These are phyloP conservation scores for Coendou prehensilis DNA, from an alignment of 2,797 vertebrate genomes.

Conservation along the genomic window DNA sequence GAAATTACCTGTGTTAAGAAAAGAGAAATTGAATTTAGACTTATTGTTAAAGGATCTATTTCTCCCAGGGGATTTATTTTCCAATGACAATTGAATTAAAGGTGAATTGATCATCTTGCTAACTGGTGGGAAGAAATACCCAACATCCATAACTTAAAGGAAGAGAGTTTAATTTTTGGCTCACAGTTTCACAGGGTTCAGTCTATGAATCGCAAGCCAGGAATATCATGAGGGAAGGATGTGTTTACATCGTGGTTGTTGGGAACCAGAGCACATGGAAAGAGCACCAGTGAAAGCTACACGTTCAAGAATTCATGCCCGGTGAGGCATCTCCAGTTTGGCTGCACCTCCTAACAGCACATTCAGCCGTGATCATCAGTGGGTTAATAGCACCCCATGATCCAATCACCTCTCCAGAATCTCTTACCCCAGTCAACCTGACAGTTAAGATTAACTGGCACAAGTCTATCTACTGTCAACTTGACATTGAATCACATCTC, in stretches of 20 bases:
- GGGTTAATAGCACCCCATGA: background rate
- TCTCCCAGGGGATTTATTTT: conserved; percentile 50
- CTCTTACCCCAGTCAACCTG: background rate
- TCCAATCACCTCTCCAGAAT: background rate
- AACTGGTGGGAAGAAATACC: background rate
- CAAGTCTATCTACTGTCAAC: background rate
- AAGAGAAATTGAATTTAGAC: conserved; percentile 30
- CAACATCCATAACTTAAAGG: background rate
- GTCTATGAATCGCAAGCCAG: background rate
- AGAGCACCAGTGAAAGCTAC: background rate
- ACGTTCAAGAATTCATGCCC: background rate
- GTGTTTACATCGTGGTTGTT: background rate
- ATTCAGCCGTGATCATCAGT: background rate
- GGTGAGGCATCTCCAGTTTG: background rate
- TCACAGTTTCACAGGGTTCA: background rate
- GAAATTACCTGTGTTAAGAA: conserved; percentile 20
- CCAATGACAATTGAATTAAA: background rate
- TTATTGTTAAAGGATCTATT: conserved; percentile 31
- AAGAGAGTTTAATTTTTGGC: background rate
- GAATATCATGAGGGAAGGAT: background rate
- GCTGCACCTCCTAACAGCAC: background rate
- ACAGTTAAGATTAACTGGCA: background rate
- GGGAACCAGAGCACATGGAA: background rate
- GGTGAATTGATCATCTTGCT: background rate
- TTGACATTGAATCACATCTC: background rate